Conservation (phyloP, 2,888 invertebrate genomes). For the Orchesella flavescens region DNA sequence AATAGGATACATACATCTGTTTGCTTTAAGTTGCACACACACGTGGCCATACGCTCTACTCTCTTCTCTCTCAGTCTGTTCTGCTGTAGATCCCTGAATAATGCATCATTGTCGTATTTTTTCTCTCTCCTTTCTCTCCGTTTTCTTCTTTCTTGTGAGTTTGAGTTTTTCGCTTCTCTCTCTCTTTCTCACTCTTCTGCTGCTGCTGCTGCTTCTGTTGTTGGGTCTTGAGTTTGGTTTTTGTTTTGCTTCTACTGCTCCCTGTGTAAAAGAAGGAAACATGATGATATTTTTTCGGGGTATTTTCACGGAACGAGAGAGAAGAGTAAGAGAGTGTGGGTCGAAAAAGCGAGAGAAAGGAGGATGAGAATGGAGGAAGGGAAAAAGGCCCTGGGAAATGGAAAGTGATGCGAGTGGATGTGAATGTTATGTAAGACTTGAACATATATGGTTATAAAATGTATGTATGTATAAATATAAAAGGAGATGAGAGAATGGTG, state of each 20-base stretch:
- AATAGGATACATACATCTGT: constrained; percentile 30
- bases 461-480: constrained; percentile 12
- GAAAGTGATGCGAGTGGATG: constrained; percentile 41
- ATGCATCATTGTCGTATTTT: constrained; percentile 64
- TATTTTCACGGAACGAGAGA: constrained; percentile 41
- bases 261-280: constrained; percentile 31
- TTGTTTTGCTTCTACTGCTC: constrained; percentile 40
- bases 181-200: not conserved
- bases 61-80: constrained; percentile 3
- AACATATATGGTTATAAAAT: too few species aligned
- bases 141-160: constrained; percentile 28
- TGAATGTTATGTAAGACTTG: too few species aligned
- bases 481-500: not conserved
- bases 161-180: too few species aligned
- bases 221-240: constrained; percentile 34
- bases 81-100: constrained; percentile 60
- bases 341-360: constrained; percentile 35
- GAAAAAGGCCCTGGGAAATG: constrained; percentile 62
- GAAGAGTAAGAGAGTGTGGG: constrained; percentile 23
- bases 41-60: constrained; percentile 32
- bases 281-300: constrained; percentile 49
- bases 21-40: constrained; percentile 13
- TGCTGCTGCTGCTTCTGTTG: constrained; percentile 2
- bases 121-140: too few species aligned
- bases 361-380: constrained; percentile 19